Percentiles rank a stretch among this genome's conserved stretches.
Conservation (phyloP, 1,140 invertebrate species). For the Andrena cerasifolii region DNA sequence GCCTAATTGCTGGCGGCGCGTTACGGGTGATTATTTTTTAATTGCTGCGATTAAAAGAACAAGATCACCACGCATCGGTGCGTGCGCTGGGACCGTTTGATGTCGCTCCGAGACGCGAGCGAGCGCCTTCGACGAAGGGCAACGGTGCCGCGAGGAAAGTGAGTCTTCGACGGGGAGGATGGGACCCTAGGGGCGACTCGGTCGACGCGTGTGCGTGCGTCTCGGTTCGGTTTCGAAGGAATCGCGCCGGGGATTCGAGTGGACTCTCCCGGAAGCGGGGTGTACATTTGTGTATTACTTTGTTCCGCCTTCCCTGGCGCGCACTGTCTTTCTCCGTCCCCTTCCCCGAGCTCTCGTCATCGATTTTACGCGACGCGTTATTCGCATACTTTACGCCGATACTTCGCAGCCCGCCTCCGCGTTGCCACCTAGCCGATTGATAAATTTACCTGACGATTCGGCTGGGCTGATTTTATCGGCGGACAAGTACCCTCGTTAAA, state of each 20-base stretch:
- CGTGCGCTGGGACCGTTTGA: conserved; percentile 56
- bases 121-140: conserved; percentile 28
- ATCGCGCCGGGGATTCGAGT: background rate
- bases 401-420: conserved; percentile 48
- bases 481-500: conserved; percentile 48
- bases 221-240: background rate
- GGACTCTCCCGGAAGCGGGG: conserved; percentile 1
- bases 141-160: conserved; percentile 2
- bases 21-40: conserved; percentile 77
- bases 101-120: conserved; percentile 16
- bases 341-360: conserved; percentile 15
- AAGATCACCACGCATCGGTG: conserved; percentile 61
- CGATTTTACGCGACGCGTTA: conserved; percentile 62
- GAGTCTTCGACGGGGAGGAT: conserved; percentile 22
- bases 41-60: conserved; percentile 73
- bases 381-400: conserved; percentile 62
- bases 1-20: conserved; percentile 71
- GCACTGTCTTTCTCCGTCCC: background rate
- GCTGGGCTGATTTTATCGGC: conserved; percentile 36
- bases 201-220: background rate
- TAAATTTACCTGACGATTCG: conserved; percentile 58
- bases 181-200: background rate
- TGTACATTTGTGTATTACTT: no score
- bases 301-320: conserved; percentile 1
- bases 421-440: conserved; percentile 44